These are phyloP conservation scores for Poecilia wingei DNA, from an alignment of 2,797 vertebrate genomes.

Conservation along the genomic window DNA sequence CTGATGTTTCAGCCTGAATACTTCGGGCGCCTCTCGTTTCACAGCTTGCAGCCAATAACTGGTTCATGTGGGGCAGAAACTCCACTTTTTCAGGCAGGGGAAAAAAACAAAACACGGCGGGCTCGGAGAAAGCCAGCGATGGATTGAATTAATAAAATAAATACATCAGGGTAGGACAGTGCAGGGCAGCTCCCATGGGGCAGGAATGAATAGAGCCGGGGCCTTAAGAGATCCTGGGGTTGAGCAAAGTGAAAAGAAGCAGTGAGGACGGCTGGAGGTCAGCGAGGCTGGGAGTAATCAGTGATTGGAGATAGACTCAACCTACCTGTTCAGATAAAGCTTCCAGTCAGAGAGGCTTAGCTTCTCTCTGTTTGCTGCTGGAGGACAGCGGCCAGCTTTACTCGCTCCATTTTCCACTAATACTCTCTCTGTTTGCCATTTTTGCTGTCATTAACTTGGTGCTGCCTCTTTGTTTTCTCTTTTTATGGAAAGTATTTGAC, in stretches of 20 bases:
- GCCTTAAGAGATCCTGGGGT: slow-evolving; percentile 55
- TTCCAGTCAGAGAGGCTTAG: background rate
- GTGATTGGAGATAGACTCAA: slow-evolving; percentile 29
- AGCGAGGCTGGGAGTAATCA: slow-evolving; percentile 55
- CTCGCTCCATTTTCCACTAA: background rate
- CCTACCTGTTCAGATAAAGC: slow-evolving; percentile 27
- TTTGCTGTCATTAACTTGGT: background rate
- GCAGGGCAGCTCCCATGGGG: slow-evolving; percentile 40
- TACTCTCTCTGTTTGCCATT: background rate
- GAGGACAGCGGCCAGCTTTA: background rate
- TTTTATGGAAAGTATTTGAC: background rate
- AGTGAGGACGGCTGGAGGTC: slow-evolving; percentile 63
- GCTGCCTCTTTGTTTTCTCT: background rate
- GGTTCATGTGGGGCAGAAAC: slow-evolving; percentile 23
- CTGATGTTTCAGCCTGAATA: slow-evolving; percentile 18
- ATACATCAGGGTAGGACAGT: slow-evolving; percentile 45
- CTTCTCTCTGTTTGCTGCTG: background rate
- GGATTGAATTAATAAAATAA: slow-evolving; percentile 55
- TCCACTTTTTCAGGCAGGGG: slow-evolving; percentile 32
- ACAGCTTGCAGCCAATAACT: slow-evolving; percentile 32
- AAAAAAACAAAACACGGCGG: slow-evolving; percentile 15
- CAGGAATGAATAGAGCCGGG: slow-evolving; percentile 31
- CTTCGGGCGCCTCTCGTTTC: slow-evolving; percentile 36
- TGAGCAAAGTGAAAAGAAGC: slow-evolving; percentile 57
- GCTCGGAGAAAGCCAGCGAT: slow-evolving; percentile 35